Base-by-base conservation (phyloP, 2,113 vertebrate species). In the Suncus etruscus region DNA sequence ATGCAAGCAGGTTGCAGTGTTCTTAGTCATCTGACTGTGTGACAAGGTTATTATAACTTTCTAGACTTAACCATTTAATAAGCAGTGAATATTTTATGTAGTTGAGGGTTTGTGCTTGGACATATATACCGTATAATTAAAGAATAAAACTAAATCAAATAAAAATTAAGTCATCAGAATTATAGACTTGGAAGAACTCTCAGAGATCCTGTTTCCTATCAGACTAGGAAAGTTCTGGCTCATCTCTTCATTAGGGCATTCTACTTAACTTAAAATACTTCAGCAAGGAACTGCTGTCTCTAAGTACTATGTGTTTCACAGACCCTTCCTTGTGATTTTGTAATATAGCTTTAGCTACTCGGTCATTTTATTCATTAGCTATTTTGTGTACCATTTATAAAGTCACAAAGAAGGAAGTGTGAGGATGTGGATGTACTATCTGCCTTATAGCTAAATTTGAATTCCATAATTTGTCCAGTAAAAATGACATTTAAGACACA, bases 11-110 rank as follows among this genome's bases (percentile, higher is more conserved):
- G 65, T 74, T 87, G 93, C 77, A 39, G 29, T 82, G 25, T 92
- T 65, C 31, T 72, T 87, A 68, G 81, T 74, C 29, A 92, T 84
- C 20, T 58, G 68, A 65, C 25, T 63, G 82, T 88, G 48, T 89
- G 58, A 83, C 1, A 54, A 68, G 48, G 69, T 88, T 69, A 74
- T 61, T 93, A 27, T 20, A n/a, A 61, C 61, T 68, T 48, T 74
- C 24, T 18, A 79, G 54, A 11, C 12, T 54, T 77, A 68, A 12
- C 48, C 24, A 69, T 24, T 84, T 93, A 82, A 65, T 83, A 14
- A 63, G 11, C 68, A 69, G 48, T 65, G 74, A 74, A 50, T 78
- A 74, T 85, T 86, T 90, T 94, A 48, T 77, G 27, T 50, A 31
- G 32, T 25, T 88, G 25, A 63, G 25, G 75, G 51, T 48, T 93